Evolutionary conservation across 2,888 invertebrate species (phyloP).

Genomic region (Cecidostiba fungosa): DNA sequence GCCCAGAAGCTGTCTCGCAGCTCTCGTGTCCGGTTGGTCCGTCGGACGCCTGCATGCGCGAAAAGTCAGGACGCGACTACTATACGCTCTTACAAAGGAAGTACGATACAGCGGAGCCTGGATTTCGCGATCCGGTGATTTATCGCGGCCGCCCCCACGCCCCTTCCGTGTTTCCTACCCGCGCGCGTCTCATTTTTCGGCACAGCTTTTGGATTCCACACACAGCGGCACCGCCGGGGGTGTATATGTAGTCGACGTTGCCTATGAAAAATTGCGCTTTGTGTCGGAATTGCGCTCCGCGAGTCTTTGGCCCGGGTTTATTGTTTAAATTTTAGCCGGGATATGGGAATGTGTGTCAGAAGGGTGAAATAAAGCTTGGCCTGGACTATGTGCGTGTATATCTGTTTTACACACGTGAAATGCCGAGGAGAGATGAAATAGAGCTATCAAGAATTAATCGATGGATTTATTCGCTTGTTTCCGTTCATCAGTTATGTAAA

Average conservation of each 20-base stretch:
- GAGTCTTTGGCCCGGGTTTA: slow-evolving; percentile 2
- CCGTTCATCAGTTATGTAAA: slow-evolving; percentile 3
- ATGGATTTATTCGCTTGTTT: not conserved
- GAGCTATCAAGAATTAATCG: not conserved
- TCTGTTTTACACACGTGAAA: not conserved
- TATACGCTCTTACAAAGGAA: slow-evolving; percentile 46
- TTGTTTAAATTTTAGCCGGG: slow-evolving; percentile 1
- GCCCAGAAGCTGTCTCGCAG: slow-evolving; percentile 1
- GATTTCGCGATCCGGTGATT: slow-evolving; percentile 59
- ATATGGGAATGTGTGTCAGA: slow-evolving; percentile 9
- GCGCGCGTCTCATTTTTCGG: slow-evolving; percentile 14
- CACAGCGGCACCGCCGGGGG: not conserved
- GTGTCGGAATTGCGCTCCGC: not conserved
- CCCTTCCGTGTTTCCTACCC: slow-evolving; percentile 57
- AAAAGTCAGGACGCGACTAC: slow-evolving; percentile 17
- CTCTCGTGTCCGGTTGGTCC: not conserved
- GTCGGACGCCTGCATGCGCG: not conserved
- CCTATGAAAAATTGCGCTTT: slow-evolving; percentile 37
- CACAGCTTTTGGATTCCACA: not conserved
- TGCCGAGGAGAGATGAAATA: not conserved
- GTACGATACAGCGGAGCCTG: slow-evolving; percentile 46
- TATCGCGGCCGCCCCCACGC: slow-evolving; percentile 54
- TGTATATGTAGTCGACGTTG: not conserved
- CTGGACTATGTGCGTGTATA: not conserved
- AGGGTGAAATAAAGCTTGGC: not conserved